A percentile compares a stretch with the other conserved stretches of the same genome.
Conservation (phyloP, 2,888 invertebrate species). For the Lumbricus terrestris region DNA sequence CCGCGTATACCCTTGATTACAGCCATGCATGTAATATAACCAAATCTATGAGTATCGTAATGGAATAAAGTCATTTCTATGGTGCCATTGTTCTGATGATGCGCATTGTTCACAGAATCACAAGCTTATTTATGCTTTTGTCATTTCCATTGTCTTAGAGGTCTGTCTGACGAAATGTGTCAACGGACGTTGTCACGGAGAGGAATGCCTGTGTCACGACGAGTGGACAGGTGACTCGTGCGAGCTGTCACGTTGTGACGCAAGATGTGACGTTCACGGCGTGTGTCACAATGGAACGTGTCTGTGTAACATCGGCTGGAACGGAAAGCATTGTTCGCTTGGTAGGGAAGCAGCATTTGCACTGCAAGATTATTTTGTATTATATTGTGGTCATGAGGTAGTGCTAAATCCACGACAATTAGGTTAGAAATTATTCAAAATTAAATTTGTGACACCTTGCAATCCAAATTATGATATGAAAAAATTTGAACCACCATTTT, state of each 20-base stretch:
- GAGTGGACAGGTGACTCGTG: constrained; percentile 93
- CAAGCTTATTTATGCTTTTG: background rate
- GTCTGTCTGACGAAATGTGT: constrained; percentile 90
- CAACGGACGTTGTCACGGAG: constrained; percentile 89
- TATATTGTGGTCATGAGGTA: background rate
- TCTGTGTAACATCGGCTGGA: constrained; percentile 95
- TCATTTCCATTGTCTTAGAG: constrained; percentile 64
- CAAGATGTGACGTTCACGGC: constrained; percentile 84
- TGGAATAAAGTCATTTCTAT: background rate
- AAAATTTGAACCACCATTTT: too few relatives aligned
- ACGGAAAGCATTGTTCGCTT: constrained; percentile 94
- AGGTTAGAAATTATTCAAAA: too few relatives aligned
- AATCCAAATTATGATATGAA: too few relatives aligned
- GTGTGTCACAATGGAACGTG: constrained; percentile 98
- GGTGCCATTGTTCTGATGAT: background rate
- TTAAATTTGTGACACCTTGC: too few relatives aligned
- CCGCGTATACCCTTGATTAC: too few relatives aligned
- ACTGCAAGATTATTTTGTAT: background rate
- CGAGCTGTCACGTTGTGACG: constrained; percentile 84
- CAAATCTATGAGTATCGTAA: too few relatives aligned
- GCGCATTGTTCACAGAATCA: too few relatives aligned
- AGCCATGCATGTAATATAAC: too few relatives aligned
- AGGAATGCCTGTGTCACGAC: constrained; percentile 81
- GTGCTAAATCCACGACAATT: background rate
- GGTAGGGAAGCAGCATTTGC: constrained; percentile 67